Base-by-base conservation (phyloP, 2,113 vertebrate genomes). In the Neolamprologus variostigma region DNA sequence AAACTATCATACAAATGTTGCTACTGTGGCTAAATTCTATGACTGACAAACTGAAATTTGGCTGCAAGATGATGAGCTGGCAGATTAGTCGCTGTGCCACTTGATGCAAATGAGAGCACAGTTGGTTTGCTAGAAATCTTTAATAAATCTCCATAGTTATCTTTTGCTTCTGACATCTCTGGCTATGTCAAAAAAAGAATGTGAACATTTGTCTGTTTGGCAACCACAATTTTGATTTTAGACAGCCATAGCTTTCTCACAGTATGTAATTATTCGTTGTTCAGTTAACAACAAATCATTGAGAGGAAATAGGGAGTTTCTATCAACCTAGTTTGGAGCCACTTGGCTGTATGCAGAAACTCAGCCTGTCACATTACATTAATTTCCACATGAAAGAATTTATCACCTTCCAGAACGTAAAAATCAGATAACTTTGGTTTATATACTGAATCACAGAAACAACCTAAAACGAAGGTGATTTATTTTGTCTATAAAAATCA, bases 61-160 rank as follows among this genome's bases (percentile, higher is more conserved):
- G 45, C n/a, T 81, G 17, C 40, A 81, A 73, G 83, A 81, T 90
- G 28, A 91, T 84, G 63, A 86, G 37, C 37, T 90, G 90, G 84
- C 73, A 63, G 19, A 80, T 9, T 4, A 84, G 16, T 11, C 2
- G 40, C 33, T 42, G 28, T 76, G 42, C 71, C 71, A 47, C 79
- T 87, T 66, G 9, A 86, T 87, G 57, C 61, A 84, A 88, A 89
- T 83, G 50, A 87, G 66, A 35, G 81, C 83, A 76, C 61, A 89
- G 71, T 89, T 79, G 59, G 76, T 87, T 85, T 61, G 54, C 79
- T 13, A 40, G 37, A 89, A 73, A 73, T 61, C 31, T 59, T 31
- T 42, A 51, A 33, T 71, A 82, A 16, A 82, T 59, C 61, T 86
- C 50, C 63, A 47, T 87, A 80, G 57, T 85, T 54, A 11, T 83